Evolutionary conservation across 2,888 invertebrate genomes (phyloP).

Genomic region (Acleris cristana): DNA sequence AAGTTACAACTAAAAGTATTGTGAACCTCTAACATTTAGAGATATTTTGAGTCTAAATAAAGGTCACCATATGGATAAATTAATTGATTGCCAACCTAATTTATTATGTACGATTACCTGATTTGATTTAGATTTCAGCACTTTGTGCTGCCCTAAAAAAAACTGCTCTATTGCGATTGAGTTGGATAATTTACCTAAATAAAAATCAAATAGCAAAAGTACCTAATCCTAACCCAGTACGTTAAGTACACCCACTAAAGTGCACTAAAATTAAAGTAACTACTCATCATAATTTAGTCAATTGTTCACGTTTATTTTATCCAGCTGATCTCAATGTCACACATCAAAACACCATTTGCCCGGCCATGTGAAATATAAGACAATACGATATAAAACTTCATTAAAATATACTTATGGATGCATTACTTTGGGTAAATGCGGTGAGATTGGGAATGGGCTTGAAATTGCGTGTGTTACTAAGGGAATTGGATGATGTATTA

Average conservation of each 20-base stretch:
- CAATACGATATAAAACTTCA: slow-evolving; percentile 46
- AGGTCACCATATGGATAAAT: too few relatives aligned
- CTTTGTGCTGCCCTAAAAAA: too few relatives aligned
- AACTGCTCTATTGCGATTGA: too few relatives aligned
- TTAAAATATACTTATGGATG: slow-evolving; percentile 45
- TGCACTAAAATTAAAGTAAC: slow-evolving; percentile 22
- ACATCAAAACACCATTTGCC: slow-evolving; percentile 50
- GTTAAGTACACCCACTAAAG: not conserved
- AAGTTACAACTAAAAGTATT: too few relatives aligned
- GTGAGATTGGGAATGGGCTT: slow-evolving; percentile 11
- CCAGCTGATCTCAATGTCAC: slow-evolving; percentile 44
- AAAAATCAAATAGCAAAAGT: too few relatives aligned
- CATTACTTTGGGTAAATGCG: slow-evolving; percentile 32
- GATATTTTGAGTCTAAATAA: too few relatives aligned
- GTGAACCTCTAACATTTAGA: too few relatives aligned
- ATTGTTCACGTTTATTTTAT: slow-evolving; percentile 23
- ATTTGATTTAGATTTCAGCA: too few relatives aligned
- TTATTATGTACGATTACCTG: too few relatives aligned
- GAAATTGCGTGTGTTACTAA: slow-evolving; percentile 20
- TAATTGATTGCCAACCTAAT: too few relatives aligned
- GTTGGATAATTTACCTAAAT: too few relatives aligned
- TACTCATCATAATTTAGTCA: slow-evolving; percentile 18
- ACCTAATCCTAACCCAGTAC: not conserved
- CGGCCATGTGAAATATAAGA: slow-evolving; percentile 47
- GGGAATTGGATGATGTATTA: not conserved